Evolutionary conservation across 2,888 invertebrate genomes (phyloP), one percentile per base, ranked within the genome.

Genomic region (Eutolmus rufibarbis): DNA sequence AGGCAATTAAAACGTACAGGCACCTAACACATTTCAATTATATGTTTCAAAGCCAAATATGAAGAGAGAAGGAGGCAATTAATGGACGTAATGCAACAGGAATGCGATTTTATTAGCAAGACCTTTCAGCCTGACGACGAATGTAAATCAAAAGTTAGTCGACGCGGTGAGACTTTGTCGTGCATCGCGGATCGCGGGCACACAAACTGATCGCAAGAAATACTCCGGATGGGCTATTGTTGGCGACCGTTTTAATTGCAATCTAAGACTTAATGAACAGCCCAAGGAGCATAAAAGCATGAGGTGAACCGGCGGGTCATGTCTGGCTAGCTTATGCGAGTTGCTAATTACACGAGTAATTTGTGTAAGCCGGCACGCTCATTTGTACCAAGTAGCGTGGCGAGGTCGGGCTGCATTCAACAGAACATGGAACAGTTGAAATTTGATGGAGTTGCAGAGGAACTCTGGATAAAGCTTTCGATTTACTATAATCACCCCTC

Each of bases 341-440:
- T 79, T 51, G 79, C 79, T 79, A 79, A 79, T 79, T 79, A 79
- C 79, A 79, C 51, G 79, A 79, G 79, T 79, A 79, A 79, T 51
- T 79, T 79, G 79, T 79, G 79, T 79, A 46, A 28, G 46, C 79
- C 40, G 46, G 79, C 79, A 79, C 79, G 79, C 31, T 79, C 79
- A 79, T 79, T 79, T 79, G 79, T 51, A 79, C 28, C 79, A 31
- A 34, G 12, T 78, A 16, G 43, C 43, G 19, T 77, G 40, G 40
- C 34, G 37, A 19, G 77, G 76, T 8, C 40, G 37, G 37, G 14
- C 43, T 46, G 16, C 43, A 16, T 16, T 46, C 43, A 46, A 14
- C 14, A 46, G 43, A 46, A 46, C 43, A 3, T 16, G 43, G 16
- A 14, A 16, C 16, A 46, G 14, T 46, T 46, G 43, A 46, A 46